Conservation (phyloP, 1,140 invertebrate genomes). For the Apis dorsata region DNA sequence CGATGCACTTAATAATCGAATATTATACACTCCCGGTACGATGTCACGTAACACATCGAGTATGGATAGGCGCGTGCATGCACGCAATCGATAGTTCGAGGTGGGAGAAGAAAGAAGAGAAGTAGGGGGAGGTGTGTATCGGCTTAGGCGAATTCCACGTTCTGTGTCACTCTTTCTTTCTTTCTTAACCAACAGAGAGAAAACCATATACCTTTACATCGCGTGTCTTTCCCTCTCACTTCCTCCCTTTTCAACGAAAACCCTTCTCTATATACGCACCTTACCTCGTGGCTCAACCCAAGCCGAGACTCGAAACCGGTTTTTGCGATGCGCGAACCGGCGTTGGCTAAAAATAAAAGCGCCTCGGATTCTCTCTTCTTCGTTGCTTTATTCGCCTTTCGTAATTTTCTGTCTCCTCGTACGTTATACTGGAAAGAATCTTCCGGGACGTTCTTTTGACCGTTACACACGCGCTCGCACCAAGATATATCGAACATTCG, state of each 20-base stretch:
- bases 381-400: slow-evolving; percentile 23
- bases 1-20: slow-evolving; percentile 45
- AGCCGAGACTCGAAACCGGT: slow-evolving; percentile 68
- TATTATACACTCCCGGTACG: slow-evolving; percentile 24
- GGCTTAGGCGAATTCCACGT: slow-evolving; percentile 58
- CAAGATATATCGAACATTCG: neutral
- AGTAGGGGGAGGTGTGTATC: slow-evolving; percentile 45
- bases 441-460: slow-evolving; percentile 10
- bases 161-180: slow-evolving; percentile 46
- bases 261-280: slow-evolving; percentile 56
- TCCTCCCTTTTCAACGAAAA: slow-evolving; percentile 40
- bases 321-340: slow-evolving; percentile 64
- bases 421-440: neutral
- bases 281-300: slow-evolving; percentile 47
- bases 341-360: slow-evolving; percentile 69
- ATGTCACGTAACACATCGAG: slow-evolving; percentile 38
- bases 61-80: slow-evolving; percentile 39
- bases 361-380: slow-evolving; percentile 37
- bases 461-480: neutral
- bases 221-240: slow-evolving; percentile 34
- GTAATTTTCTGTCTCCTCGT: slow-evolving; percentile 36
- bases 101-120: slow-evolving; percentile 30
- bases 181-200: neutral
- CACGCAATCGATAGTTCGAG: slow-evolving; percentile 56
- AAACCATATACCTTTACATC: slow-evolving; percentile 29